These are phyloP conservation scores for Trachurus trachurus DNA, from an alignment of 2,797 vertebrate genomes.

Conservation along the genomic window DNA sequence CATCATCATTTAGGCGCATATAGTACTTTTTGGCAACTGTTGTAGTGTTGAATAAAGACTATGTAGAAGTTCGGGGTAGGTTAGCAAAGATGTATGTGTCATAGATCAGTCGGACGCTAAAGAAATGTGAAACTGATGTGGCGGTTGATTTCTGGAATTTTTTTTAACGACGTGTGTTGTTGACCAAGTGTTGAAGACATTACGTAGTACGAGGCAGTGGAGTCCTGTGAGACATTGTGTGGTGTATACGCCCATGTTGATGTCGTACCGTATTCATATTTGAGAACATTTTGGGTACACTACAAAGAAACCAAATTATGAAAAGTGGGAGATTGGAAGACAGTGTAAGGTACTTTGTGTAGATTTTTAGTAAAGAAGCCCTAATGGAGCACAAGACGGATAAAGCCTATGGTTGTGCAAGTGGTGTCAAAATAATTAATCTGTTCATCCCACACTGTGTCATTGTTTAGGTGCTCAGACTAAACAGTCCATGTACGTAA, in stretches of 20 bases:
- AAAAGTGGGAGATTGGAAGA: constrained; percentile 19
- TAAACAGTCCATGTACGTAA: constrained; percentile 56
- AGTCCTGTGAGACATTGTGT: constrained; percentile 65
- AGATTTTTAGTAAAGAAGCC: constrained; percentile 48
- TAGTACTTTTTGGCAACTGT: constrained; percentile 71
- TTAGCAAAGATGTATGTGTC: constrained; percentile 58
- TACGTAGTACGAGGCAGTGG: constrained; percentile 49
- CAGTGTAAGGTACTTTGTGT: constrained; percentile 54
- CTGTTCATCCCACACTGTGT: constrained; percentile 41
- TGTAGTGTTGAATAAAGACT: constrained; percentile 49
- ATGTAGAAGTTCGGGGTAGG: constrained; percentile 61
- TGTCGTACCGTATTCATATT: constrained; percentile 58
- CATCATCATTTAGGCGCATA: constrained; percentile 53
- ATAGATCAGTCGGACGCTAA: constrained; percentile 41
- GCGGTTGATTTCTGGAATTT: constrained; percentile 22
- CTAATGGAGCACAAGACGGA: constrained; percentile 35
- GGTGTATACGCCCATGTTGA: constrained; percentile 47
- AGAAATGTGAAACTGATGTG: constrained; percentile 46
- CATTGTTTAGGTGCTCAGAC: constrained; percentile 54
- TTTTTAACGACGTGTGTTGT: constrained; percentile 54
- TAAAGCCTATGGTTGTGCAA: constrained; percentile 38
- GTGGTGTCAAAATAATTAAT: constrained; percentile 50
- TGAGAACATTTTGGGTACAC: constrained; percentile 41
- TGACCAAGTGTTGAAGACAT: constrained; percentile 50
- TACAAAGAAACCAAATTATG: constrained; percentile 5